Percentiles rank a stretch among this genome's conserved stretches.
Conservation (phyloP, 2,113 vertebrate species). For the Ranitomeya imitator region DNA sequence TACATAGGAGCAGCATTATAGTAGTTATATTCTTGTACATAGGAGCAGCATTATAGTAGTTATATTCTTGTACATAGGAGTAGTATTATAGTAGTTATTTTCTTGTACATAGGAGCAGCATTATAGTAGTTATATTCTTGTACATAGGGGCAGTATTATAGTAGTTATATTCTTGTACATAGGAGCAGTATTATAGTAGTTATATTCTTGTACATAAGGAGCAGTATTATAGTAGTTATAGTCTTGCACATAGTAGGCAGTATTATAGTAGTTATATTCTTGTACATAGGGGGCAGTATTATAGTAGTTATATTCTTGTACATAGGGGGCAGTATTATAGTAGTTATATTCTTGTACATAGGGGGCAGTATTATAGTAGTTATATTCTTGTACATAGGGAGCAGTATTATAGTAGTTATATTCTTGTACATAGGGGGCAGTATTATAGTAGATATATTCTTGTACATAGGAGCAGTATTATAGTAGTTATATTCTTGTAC, state of each 20-base stretch:
- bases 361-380: neutral
- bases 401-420: conserved; percentile 2
- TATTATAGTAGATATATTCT: neutral
- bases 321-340: neutral
- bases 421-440: neutral
- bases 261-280: conserved; percentile 7
- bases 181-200: conserved; percentile 6
- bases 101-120: no score
- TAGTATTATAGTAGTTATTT: no score
- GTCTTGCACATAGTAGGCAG: neutral
- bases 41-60: no score
- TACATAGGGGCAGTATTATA: neutral
- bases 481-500: neutral
- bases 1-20: no score
- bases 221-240: neutral
- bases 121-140: no score
- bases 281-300: neutral
- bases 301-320: conserved; percentile 9
- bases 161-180: conserved; percentile 12
- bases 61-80: no score
- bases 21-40: no score
- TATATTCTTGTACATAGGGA: neutral
- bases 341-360: neutral
- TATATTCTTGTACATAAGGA: neutral
- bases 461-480: neutral